These are phyloP conservation scores for Acanthornis magna DNA, from an alignment of 2,797 vertebrate genomes.

Conservation along the genomic window DNA sequence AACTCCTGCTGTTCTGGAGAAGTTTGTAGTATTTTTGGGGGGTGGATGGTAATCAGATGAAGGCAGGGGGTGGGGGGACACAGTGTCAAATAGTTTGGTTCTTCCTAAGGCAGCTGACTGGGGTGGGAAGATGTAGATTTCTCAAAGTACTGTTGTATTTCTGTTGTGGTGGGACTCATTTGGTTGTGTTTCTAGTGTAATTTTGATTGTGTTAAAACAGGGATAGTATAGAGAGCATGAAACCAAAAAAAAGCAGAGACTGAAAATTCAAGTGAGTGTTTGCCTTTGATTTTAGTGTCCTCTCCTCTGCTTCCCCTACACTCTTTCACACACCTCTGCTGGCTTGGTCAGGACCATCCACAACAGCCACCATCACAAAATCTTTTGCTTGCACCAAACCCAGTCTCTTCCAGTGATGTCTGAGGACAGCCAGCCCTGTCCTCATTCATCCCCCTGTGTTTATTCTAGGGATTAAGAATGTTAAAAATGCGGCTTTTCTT, in stretches of 20 bases:
- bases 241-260: neutral
- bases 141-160: neutral
- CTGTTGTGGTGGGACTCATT: accelerated
- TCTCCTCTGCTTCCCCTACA: neutral
- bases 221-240: neutral
- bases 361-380: neutral
- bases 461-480: constrained; percentile 46
- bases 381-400: neutral
- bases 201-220: neutral
- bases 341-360: neutral
- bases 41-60: neutral
- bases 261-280: neutral
- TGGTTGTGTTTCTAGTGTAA: neutral
- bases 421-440: neutral
- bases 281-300: neutral
- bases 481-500: constrained; percentile 50
- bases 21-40: neutral
- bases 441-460: constrained; percentile 12
- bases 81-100: neutral
- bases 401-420: neutral
- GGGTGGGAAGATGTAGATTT: neutral
- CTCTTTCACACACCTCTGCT: neutral
- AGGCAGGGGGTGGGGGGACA: neutral
- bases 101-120: neutral
- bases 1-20: constrained; percentile 66